Evolutionary conservation across 2,113 vertebrate genomes (phyloP), one percentile per base, ranked within the genome.

Genomic region (Chrysemys picta): DNA sequence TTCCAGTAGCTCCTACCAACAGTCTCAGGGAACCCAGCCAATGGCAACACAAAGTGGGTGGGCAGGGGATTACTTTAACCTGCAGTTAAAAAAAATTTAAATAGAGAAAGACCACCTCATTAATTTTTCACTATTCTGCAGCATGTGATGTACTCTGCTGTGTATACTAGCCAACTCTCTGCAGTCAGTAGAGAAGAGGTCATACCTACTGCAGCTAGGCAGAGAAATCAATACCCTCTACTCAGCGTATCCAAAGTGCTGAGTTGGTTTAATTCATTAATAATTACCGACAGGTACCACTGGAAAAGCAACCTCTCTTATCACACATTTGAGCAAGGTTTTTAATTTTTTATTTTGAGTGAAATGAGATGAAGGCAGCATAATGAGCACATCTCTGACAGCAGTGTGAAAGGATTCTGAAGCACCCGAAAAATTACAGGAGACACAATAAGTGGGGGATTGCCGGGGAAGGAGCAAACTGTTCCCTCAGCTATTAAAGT

Each of bases 181-280:
- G 38, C 57, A 38, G 52, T 72, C 47, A 19, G 6, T n/a, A 22
- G 88, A 76, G 87, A 90, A 82, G 35, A 82, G 29, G 42, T 85
- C 54, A 27, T 83, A 52, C 6, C 25, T 88, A 12, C 89, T 88
- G 87, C 80, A 91, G 80, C 45, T 89, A 91, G 52, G 17, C 91
- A 75, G 3, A 91, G 75, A 97, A 94, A 91, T 50, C 87, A n/a
- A 87, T 93, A 84, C 4, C 11, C 38, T 45, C 52, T 27, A n/a
- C 78, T 89, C 57, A 82, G 54, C 11, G 87, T 91, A 92, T 27
- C 57, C 45, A 9, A 83, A 93, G 10, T 49, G 27, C 25, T 72
- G 88, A 89, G 89, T 86, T 57, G 25, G 22, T 87, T 88, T 84
- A 88, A 87, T 31, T 38, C 35, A 76, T 49, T 92, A 84, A 69